Base-by-base conservation (phyloP, 2,888 invertebrate species). In the Epistrophella euchroma region DNA sequence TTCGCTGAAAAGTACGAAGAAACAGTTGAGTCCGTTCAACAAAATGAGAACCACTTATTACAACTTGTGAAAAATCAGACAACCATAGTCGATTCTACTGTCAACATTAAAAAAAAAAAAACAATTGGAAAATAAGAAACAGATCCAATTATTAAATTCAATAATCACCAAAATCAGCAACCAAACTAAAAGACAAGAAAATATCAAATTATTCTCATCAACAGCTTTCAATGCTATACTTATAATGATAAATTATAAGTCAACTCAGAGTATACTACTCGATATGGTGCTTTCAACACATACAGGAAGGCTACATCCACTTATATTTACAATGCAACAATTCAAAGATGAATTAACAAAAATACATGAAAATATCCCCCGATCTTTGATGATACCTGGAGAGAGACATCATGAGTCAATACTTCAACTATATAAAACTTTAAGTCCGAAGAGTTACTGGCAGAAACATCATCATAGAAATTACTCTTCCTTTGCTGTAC, bases 281-380 rank as follows among this genome's bases (percentile, higher is more conserved):
- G 25, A 76, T 37, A 25, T 73, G 11, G 19, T 73, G 10, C 11
- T 52, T 19, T 52, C 52, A 25, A 73, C 47, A 40, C 73, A 60
- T 37, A 45, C 35, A 40, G 60, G 60, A 62, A 73, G 17, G 50
- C 56, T 56, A 40, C 13, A 62, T 52, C 62, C n/a, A n/a, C 62
- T 62, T 10, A 73, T 52, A 3, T 10, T 28, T 13, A 50, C 52
- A 25, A n/a, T 32, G 15, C 25, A 73, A 11, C 66, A 66, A 32
- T 58, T 62, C n/a, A 58, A 62, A 17, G 13, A 73, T 7, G 66
- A 58, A 17, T 13, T 75, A 13, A 58, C 10, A 7, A 40, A 25
- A n/a, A 66, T 45, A 3, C 37, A 37, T 37, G 37, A 37, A 37
- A 37, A 13, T 13, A 37, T 37, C 37, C 37, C 11, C 37, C 11